Conservation (phyloP, 2,888 invertebrate species). For the Rotaria socialis region DNA sequence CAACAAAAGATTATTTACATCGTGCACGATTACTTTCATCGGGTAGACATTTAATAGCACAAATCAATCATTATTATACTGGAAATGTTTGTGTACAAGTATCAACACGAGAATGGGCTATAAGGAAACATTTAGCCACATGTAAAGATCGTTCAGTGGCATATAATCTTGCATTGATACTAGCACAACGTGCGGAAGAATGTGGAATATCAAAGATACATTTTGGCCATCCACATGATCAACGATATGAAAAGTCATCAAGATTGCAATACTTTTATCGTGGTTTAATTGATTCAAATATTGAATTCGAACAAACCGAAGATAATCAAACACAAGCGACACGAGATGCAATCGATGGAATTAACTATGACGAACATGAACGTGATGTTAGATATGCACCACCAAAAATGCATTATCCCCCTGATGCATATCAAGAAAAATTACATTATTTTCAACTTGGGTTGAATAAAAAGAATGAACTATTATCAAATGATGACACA, state of each 20-base stretch:
- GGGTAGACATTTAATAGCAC: slow-evolving; percentile 14
- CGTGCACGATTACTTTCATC: slow-evolving; percentile 17
- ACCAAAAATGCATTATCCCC: background rate
- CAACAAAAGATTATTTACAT: slow-evolving; percentile 45
- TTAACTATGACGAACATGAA: slow-evolving; percentile 13
- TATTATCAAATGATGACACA: background rate
- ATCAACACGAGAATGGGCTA: background rate
- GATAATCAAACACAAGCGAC: background rate
- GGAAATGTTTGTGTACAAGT: background rate
- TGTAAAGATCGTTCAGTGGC: slow-evolving; percentile 25
- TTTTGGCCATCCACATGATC: slow-evolving; percentile 9
- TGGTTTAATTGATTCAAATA: slow-evolving; percentile 1
- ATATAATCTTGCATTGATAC: background rate
- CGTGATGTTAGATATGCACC: slow-evolving; percentile 7
- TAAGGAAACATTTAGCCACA: slow-evolving; percentile 15
- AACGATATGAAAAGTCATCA: background rate
- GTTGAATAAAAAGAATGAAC: background rate
- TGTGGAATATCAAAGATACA: slow-evolving; percentile 20
- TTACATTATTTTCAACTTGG: slow-evolving; percentile 33
- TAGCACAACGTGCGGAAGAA: slow-evolving; percentile 25
- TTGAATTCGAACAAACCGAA: slow-evolving; percentile 14
- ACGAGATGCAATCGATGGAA: background rate
- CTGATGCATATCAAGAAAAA: slow-evolving; percentile 27
- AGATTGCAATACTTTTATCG: slow-evolving; percentile 4
- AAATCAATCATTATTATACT: background rate